Conservation (phyloP, 1,140 invertebrate genomes). For the Pseudomyrmex cubaensis region DNA sequence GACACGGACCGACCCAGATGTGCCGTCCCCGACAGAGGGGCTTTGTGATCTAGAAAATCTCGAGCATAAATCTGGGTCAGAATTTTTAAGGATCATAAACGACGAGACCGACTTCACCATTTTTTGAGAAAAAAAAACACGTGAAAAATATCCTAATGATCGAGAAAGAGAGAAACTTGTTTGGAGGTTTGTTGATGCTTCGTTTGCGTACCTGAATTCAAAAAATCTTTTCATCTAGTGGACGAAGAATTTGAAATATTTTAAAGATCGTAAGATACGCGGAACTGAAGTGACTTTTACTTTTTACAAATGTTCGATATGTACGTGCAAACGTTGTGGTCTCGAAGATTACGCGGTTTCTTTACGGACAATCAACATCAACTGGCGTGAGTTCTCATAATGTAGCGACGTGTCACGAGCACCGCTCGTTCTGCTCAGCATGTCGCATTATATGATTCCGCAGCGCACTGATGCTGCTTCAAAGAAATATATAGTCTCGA, state of each 20-base stretch:
- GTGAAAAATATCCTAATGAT: slow-evolving; percentile 28
- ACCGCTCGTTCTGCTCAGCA: slow-evolving; percentile 48
- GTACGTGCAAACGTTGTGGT: neutral
- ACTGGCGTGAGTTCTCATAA: slow-evolving; percentile 10
- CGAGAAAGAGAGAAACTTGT: slow-evolving; percentile 20
- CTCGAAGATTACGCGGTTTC: slow-evolving; percentile 10
- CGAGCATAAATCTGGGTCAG: slow-evolving; percentile 41
- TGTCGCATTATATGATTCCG: slow-evolving; percentile 38
- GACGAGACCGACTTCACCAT: neutral
- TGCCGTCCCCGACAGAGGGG: slow-evolving; percentile 13
- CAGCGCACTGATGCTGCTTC: slow-evolving; percentile 26
- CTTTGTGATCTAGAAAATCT: slow-evolving; percentile 45
- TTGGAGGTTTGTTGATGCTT: slow-evolving; percentile 14
- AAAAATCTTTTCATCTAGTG: neutral
- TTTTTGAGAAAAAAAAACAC: slow-evolving; percentile 1
- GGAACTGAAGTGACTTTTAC: neutral
- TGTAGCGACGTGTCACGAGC: slow-evolving; percentile 44
- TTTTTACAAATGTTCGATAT: slow-evolving; percentile 1
- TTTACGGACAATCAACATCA: slow-evolving; percentile 33
- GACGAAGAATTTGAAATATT: neutral
- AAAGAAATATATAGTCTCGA: slow-evolving; percentile 49
- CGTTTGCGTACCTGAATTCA: neutral
- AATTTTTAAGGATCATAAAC: slow-evolving; percentile 43
- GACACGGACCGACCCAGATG: slow-evolving; percentile 26
- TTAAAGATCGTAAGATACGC: neutral